phyloP scores from a whole-genome alignment of 2,888 invertebrate genomes.

The Pelosia muscerda region DNA sequence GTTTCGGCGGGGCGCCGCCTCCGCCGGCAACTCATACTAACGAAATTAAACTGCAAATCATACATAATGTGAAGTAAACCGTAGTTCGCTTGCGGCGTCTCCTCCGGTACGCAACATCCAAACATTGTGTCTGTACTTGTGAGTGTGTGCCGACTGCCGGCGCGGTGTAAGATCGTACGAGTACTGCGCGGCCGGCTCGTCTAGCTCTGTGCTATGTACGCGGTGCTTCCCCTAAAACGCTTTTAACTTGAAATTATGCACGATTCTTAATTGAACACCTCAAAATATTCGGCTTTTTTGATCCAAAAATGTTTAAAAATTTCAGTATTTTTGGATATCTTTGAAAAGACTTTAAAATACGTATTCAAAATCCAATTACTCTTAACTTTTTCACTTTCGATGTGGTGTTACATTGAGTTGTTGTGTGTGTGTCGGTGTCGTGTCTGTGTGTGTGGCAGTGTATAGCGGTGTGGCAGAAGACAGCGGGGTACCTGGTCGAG shows the following conservation, averaged over 20 bases:
- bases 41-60: conserved; percentile 73
- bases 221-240: neutral
- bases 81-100: conserved; percentile 16
- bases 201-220: neutral
- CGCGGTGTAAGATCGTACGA: too few relatives aligned
- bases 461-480: neutral
- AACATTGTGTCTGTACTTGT: neutral
- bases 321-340: too few relatives aligned
- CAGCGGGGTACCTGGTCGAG: conserved; percentile 92
- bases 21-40: conserved; percentile 70
- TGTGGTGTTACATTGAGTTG: neutral
- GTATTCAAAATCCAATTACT: neutral
- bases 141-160: neutral
- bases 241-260: neutral
- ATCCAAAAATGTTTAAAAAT: neutral
- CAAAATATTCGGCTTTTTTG: conserved; percentile 7
- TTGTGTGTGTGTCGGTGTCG: neutral
- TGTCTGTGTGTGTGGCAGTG: neutral
- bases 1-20: conserved; percentile 52
- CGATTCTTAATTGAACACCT: neutral
- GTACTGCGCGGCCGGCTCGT: neutral
- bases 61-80: conserved; percentile 69
- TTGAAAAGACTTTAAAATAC: too few relatives aligned
- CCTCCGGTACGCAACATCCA: conserved; percentile 11
- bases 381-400: neutral